phyloP scores from a whole-genome alignment of 2,797 vertebrate genomes.

The Myripristis murdjan region DNA sequence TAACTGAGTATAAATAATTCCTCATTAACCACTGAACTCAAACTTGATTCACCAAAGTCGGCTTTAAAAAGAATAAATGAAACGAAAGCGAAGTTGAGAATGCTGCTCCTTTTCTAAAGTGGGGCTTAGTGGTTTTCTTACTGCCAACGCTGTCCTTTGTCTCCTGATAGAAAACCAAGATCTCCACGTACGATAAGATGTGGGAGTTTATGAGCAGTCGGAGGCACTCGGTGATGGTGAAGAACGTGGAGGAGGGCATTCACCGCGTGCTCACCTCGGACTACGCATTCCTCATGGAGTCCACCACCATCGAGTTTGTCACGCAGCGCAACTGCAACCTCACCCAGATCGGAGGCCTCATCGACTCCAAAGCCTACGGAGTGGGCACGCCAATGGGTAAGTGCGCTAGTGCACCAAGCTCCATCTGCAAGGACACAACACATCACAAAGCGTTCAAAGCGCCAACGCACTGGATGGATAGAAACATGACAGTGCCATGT shows the following conservation, averaged over 20 bases:
- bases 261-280: conserved; percentile 97
- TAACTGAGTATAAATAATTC: conserved; percentile 11
- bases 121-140: background rate
- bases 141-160: conserved; percentile 20
- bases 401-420: conserved; percentile 59
- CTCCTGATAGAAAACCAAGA: conserved; percentile 96
- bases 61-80: background rate
- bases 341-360: conserved; percentile 97
- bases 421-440: too few relatives aligned
- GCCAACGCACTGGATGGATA: too few relatives aligned
- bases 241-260: conserved; percentile 96
- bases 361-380: conserved; percentile 97
- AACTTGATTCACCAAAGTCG: conserved; percentile 20
- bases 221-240: conserved; percentile 96
- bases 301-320: conserved; percentile 97
- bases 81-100: background rate
- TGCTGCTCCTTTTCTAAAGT: background rate
- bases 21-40: conserved; percentile 14
- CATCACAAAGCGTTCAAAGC: too few relatives aligned
- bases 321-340: conserved; percentile 98
- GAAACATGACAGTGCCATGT: too few relatives aligned
- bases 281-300: conserved; percentile 99
- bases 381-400: conserved; percentile 98
- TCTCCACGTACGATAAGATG: conserved; percentile 99
- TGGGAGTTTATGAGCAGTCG: conserved; percentile 99